phyloP scores from a whole-genome alignment of 2,888 invertebrate genomes.

The Drosophila mimetica region DNA sequence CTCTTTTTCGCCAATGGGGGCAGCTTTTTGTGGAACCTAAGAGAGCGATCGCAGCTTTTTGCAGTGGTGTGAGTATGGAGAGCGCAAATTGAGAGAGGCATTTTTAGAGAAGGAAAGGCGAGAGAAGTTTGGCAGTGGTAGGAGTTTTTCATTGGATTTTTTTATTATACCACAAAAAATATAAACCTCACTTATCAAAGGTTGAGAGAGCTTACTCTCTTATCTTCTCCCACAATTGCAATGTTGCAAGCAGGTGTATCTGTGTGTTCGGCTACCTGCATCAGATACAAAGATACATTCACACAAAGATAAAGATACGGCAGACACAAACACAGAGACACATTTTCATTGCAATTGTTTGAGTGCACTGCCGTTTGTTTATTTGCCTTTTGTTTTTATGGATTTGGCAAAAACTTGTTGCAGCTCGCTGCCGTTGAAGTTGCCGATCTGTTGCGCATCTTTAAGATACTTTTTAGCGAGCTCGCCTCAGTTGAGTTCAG shows the following conservation, averaged over 20 bases:
- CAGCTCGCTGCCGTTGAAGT: conserved; percentile 41
- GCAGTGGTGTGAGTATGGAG: conserved; percentile 14
- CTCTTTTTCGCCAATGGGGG: conserved; percentile 55
- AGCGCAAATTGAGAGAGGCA: conserved; percentile 14
- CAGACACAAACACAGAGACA: conserved; percentile 10
- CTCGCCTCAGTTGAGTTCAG: conserved; percentile 75
- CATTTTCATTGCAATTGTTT: conserved; percentile 35
- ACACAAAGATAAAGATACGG: conserved; percentile 36
- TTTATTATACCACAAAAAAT: neutral
- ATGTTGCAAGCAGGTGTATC: conserved; percentile 60
- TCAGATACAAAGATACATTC: conserved; percentile 34
- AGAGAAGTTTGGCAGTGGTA: neutral
- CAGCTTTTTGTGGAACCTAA: conserved; percentile 73
- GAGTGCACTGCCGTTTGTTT: conserved; percentile 68
- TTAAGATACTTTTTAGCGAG: conserved; percentile 61
- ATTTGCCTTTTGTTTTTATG: conserved; percentile 63
- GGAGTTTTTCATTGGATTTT: neutral
- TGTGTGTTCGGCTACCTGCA: conserved; percentile 32
- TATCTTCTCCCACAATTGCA: conserved; percentile 51
- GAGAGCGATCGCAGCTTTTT: conserved; percentile 53
- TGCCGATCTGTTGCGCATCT: conserved; percentile 71
- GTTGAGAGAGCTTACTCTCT: conserved; percentile 31
- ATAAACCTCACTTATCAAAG: neutral
- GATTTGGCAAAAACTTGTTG: conserved; percentile 68
- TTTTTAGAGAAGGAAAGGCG: neutral